These are phyloP conservation scores for Geotrypetes seraphini DNA, from an alignment of 2,797 vertebrate species.

Conservation along the genomic window DNA sequence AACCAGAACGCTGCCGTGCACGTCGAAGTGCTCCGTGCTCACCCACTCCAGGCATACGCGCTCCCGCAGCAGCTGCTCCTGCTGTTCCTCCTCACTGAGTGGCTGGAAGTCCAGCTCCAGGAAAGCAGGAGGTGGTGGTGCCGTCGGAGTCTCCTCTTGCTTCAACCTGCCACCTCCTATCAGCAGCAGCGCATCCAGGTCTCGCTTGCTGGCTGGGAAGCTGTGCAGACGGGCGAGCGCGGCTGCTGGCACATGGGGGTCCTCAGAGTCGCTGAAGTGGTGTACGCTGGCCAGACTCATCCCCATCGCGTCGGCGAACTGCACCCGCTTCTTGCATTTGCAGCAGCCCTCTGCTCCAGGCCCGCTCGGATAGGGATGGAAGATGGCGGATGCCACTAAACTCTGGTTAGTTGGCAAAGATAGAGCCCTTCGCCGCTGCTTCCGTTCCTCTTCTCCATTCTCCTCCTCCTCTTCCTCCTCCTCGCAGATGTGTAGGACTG, in stretches of 20 bases:
- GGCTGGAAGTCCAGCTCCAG: slow-evolving; percentile 32
- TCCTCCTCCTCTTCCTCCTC: too few relatives aligned
- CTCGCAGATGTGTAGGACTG: too few relatives aligned
- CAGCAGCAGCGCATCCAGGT: slow-evolving; percentile 5
- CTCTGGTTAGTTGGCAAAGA: slow-evolving; percentile 24
- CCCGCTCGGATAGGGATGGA: slow-evolving; percentile 5
- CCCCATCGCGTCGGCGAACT: slow-evolving; percentile 80
- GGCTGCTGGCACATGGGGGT: slow-evolving; percentile 66
- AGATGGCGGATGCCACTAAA: slow-evolving; percentile 10
- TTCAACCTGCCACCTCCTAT: too few relatives aligned
- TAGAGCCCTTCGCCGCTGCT: slow-evolving; percentile 21
- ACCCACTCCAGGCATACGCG: slow-evolving; percentile 66
- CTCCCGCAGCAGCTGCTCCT: slow-evolving; percentile 36
- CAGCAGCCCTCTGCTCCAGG: slow-evolving; percentile 20
- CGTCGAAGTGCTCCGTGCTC: slow-evolving; percentile 33
- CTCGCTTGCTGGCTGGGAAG: slow-evolving; percentile 32
- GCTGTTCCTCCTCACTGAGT: slow-evolving; percentile 18
- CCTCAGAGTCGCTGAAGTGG: slow-evolving; percentile 74
- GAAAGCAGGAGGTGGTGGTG: neutral
- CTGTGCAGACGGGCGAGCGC: slow-evolving; percentile 62
- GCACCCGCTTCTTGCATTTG: slow-evolving; percentile 69
- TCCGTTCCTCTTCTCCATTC: slow-evolving; percentile 8
- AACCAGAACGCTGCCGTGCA: slow-evolving; percentile 41
- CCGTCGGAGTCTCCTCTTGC: too few relatives aligned
- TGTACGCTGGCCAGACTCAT: slow-evolving; percentile 73